Conservation (phyloP, 2,888 invertebrate species). For the Mythimna impura region DNA sequence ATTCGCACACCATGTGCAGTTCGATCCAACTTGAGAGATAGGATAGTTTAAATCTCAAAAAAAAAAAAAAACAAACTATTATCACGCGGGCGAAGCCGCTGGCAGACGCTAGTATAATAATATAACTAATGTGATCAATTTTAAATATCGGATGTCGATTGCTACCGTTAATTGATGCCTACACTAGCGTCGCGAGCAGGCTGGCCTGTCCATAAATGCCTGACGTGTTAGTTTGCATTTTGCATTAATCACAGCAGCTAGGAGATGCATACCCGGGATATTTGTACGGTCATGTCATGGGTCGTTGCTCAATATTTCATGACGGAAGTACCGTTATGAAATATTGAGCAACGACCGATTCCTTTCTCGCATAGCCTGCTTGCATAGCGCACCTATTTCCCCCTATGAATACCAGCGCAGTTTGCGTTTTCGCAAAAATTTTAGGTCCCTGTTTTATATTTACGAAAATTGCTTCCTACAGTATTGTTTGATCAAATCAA, state of each 20-base stretch:
- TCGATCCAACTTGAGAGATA: too few species aligned
- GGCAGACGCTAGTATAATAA: too few species aligned
- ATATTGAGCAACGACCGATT: slow-evolving; percentile 53
- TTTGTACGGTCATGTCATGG: slow-evolving; percentile 59
- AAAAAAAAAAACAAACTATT: too few species aligned
- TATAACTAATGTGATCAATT: slow-evolving; percentile 9
- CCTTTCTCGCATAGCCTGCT: slow-evolving; percentile 17
- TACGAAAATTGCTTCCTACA: background rate
- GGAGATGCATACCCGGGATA: slow-evolving; percentile 53
- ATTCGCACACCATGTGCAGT: too few species aligned
- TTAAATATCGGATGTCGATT: slow-evolving; percentile 24
- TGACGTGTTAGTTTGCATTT: slow-evolving; percentile 53
- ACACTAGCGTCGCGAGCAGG: slow-evolving; percentile 5
- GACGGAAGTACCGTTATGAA: slow-evolving; percentile 51
- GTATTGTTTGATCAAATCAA: background rate
- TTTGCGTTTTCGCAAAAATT: slow-evolving; percentile 1
- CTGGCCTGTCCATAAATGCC: slow-evolving; percentile 26
- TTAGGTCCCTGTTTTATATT: background rate
- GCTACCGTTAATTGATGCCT: slow-evolving; percentile 23
- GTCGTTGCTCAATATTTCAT: slow-evolving; percentile 1
- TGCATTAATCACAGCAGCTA: slow-evolving; percentile 53
- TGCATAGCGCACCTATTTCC: slow-evolving; percentile 5
- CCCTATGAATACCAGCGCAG: slow-evolving; percentile 7
- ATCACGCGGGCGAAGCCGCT: too few species aligned
- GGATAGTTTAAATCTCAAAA: too few species aligned